These are phyloP conservation scores for Hippocampus mohnikei DNA, from an alignment of 2,113 vertebrate species.

Conservation along the genomic window DNA sequence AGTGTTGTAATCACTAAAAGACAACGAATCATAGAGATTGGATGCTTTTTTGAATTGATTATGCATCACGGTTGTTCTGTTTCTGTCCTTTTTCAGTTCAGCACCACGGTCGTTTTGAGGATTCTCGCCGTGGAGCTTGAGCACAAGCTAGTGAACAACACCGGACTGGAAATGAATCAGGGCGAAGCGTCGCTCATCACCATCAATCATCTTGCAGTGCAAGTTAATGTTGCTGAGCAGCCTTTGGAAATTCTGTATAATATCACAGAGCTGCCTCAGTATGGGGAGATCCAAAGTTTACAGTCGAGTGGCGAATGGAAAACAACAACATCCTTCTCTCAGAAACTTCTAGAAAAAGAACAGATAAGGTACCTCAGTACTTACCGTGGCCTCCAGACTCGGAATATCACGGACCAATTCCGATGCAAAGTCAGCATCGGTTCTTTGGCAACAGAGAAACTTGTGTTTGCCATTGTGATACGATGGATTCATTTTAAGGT, in stretches of 20 bases:
- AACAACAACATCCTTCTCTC: constrained; percentile 71
- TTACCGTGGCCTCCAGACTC: constrained; percentile 69
- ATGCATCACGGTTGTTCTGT: neutral
- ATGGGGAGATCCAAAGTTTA: constrained; percentile 77
- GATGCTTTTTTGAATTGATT: neutral
- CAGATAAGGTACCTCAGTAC: constrained; percentile 76
- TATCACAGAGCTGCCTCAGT: constrained; percentile 70
- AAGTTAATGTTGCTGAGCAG: constrained; percentile 68
- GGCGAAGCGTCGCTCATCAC: constrained; percentile 71
- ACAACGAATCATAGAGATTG: neutral
- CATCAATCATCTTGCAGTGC: constrained; percentile 73
- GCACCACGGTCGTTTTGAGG: constrained; percentile 81
- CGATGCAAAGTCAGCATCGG: constrained; percentile 76
- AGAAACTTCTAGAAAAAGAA: constrained; percentile 71
- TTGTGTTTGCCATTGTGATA: constrained; percentile 69
- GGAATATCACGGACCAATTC: constrained; percentile 74
- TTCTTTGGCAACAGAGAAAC: constrained; percentile 63
- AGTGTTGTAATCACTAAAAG: neutral
- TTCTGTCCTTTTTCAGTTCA: constrained; percentile 53
- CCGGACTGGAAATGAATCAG: constrained; percentile 73
- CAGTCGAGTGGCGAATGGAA: constrained; percentile 77
- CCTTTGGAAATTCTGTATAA: constrained; percentile 72
- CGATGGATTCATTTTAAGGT: constrained; percentile 79
- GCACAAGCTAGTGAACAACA: constrained; percentile 76
- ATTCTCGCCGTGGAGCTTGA: constrained; percentile 76